Evolutionary conservation across 2,113 vertebrate species (phyloP).

Genomic region (Dromaius novaehollandiae): DNA sequence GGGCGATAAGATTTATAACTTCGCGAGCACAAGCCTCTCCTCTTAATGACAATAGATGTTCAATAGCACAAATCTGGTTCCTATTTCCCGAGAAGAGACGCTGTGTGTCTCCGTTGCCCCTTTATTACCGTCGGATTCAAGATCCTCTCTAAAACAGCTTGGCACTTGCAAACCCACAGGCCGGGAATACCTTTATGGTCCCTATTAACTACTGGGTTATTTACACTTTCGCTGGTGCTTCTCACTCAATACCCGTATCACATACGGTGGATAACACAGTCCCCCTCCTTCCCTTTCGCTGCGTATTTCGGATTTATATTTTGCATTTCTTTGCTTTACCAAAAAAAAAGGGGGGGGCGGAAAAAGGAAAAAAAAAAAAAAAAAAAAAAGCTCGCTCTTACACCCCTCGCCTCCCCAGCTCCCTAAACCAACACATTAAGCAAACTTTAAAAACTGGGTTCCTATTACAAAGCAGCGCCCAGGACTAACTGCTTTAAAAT

Average conservation of each 20-base stretch:
- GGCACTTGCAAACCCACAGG: conserved; percentile 64
- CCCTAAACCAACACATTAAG: conserved; percentile 78
- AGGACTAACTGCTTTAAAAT: conserved; percentile 85
- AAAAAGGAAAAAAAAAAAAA: neutral
- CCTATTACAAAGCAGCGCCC: conserved; percentile 82
- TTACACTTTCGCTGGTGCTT: conserved; percentile 64
- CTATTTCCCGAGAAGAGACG: conserved; percentile 65
- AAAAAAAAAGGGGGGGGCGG: neutral
- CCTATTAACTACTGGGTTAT: conserved; percentile 63
- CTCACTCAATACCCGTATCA: conserved; percentile 57
- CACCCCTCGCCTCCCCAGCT: conserved; percentile 66
- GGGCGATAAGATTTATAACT: conserved; percentile 82
- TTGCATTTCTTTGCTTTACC: conserved; percentile 52
- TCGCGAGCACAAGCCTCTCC: conserved; percentile 69
- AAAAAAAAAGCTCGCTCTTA: conserved; percentile 10
- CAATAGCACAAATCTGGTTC: conserved; percentile 73
- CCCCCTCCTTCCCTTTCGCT: neutral
- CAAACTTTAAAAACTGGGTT: conserved; percentile 81
- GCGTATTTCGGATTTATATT: conserved; percentile 24
- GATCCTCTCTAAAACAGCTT: conserved; percentile 59
- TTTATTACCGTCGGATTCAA: conserved; percentile 54
- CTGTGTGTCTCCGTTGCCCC: conserved; percentile 66
- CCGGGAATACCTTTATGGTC: conserved; percentile 70
- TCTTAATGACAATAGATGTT: conserved; percentile 73
- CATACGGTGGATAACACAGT: conserved; percentile 23